Percentiles rank a stretch among this genome's conserved stretches.
Evolutionary conservation across 2,888 invertebrate genomes (phyloP).

Genomic region (Drosophila paranaensis): DNA sequence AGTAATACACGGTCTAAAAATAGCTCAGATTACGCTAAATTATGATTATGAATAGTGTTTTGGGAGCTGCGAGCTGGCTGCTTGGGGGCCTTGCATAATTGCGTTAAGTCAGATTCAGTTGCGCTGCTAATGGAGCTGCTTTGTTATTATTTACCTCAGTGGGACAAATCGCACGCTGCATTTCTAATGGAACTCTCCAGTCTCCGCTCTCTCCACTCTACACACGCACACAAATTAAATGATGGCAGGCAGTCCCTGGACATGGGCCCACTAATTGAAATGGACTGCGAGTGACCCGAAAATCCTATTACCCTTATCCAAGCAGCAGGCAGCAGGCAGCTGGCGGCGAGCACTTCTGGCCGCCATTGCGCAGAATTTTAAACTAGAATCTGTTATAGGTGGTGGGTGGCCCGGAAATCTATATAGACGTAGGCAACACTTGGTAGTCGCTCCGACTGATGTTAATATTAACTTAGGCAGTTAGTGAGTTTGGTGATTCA

Average conservation of each 20-base stretch:
- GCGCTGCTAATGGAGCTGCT: conserved; percentile 7
- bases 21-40: neutral
- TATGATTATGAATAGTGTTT: neutral
- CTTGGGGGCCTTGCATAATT: neutral
- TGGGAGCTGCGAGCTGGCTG: neutral
- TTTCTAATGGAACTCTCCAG: conserved; percentile 4
- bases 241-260: conserved; percentile 36
- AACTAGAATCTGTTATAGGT: conserved; percentile 7
- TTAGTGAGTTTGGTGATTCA: conserved; percentile 30
- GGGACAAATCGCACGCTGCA: conserved; percentile 17
- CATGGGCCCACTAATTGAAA: conserved; percentile 70
- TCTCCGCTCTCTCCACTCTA: neutral
- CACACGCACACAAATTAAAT: conserved; percentile 47
- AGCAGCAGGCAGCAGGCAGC: conserved; percentile 17
- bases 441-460: neutral
- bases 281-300: conserved; percentile 51
- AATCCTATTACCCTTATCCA: conserved; percentile 66
- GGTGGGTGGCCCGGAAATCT: neutral
- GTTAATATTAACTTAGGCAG: conserved; percentile 35
- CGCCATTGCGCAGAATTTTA: conserved; percentile 31
- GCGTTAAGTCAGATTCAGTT: neutral
- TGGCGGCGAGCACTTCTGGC: conserved; percentile 24
- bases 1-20: neutral
- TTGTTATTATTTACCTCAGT: conserved; percentile 27
- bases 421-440: neutral